Percentiles rank a stretch among this genome's conserved stretches.
Conservation (phyloP, 2,113 vertebrate species). For the Archocentrus centrarchus region DNA sequence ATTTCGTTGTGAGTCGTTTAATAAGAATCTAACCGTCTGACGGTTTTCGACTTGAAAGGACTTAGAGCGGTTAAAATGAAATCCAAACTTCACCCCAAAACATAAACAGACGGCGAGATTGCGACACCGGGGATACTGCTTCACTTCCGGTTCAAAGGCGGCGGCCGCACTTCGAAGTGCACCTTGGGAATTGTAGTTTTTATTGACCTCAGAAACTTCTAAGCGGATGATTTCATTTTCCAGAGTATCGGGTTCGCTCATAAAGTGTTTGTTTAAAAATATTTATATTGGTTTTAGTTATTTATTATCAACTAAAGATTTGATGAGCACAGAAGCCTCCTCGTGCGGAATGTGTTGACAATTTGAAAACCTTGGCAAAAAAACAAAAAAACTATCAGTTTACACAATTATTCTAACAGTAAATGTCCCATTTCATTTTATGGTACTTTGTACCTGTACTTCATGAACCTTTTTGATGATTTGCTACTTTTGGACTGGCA, state of each 20-base stretch:
- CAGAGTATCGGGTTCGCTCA: too few species aligned
- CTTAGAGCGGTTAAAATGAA: background rate
- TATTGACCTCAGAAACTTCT: background rate
- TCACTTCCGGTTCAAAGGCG: slow-evolving; percentile 33
- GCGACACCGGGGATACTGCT: slow-evolving; percentile 22
- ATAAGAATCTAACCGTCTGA: slow-evolving; percentile 29
- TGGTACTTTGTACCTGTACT: background rate
- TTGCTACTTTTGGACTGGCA: background rate
- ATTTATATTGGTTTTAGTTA: background rate
- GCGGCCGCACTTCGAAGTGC: background rate
- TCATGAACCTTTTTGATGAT: background rate
- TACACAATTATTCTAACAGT: background rate
- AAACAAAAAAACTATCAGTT: background rate
- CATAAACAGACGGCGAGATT: slow-evolving; percentile 43
- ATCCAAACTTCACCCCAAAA: slow-evolving; percentile 37
- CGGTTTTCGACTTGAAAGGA: background rate
- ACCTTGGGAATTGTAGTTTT: slow-evolving; percentile 44
- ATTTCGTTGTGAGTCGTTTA: slow-evolving; percentile 38
- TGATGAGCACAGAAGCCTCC: background rate
- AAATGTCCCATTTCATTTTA: background rate
- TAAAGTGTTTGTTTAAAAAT: too few species aligned
- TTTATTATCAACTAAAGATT: background rate
- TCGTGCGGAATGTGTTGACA: background rate
- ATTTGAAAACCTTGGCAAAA: background rate
- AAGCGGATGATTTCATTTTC: background rate